phyloP scores from a whole-genome alignment of 2,113 vertebrate species.

The Lepisosteus oculatus region DNA sequence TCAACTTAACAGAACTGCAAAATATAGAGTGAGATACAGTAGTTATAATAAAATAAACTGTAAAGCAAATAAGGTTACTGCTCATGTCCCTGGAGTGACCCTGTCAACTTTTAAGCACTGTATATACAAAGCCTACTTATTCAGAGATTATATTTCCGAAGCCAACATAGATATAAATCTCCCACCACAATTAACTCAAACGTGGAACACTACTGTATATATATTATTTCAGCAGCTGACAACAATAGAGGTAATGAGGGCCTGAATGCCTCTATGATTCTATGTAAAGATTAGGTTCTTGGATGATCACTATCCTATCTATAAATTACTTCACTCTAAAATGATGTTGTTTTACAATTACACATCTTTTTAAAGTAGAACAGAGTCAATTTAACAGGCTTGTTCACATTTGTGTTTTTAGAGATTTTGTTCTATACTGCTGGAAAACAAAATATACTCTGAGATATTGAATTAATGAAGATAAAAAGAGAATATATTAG shows the following conservation, averaged over 20 bases:
- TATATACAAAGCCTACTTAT: slow-evolving; percentile 41
- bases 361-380: slow-evolving; percentile 38
- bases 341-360: slow-evolving; percentile 48
- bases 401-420: slow-evolving; percentile 30
- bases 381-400: slow-evolving; percentile 31
- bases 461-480: too few species aligned
- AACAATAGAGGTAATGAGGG: slow-evolving; percentile 50
- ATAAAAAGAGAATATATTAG: too few species aligned
- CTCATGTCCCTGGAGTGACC: slow-evolving; percentile 38
- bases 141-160: slow-evolving; percentile 48
- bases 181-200: slow-evolving; percentile 39
- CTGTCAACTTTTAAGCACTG: slow-evolving; percentile 35
- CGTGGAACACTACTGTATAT: slow-evolving; percentile 41
- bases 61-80: not conserved
- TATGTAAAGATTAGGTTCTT: slow-evolving; percentile 44
- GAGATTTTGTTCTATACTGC: too few species aligned
- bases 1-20: slow-evolving; percentile 9
- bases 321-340: slow-evolving; percentile 45
- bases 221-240: slow-evolving; percentile 53
- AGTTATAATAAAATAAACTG: too few species aligned
- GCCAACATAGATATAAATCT: slow-evolving; percentile 40
- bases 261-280: slow-evolving; percentile 45
- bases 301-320: slow-evolving; percentile 37
- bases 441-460: too few species aligned
- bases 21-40: too few species aligned